Conservation (phyloP, 2,888 invertebrate genomes). For the Diabrotica balteata region DNA sequence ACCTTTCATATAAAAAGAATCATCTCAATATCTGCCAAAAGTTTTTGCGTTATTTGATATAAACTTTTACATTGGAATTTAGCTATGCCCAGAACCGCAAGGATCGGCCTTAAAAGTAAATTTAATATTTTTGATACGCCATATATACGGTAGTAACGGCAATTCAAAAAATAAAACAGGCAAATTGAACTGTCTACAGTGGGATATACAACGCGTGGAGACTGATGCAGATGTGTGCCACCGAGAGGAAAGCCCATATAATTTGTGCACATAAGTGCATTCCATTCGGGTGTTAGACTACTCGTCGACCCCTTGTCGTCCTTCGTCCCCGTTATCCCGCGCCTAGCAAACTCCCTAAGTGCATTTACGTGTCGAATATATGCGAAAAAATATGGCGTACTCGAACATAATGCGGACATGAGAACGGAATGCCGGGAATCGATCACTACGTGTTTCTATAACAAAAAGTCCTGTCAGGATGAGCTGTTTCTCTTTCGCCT, state of each 20-base stretch:
- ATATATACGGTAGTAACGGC: too few species aligned
- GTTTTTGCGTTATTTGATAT: too few species aligned
- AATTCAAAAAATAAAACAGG: too few species aligned
- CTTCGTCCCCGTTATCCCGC: constrained; percentile 39
- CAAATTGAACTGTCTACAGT: background rate
- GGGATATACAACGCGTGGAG: constrained; percentile 42
- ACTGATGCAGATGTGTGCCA: constrained; percentile 42
- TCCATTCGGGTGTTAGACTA: constrained; percentile 55
- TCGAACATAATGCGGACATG: constrained; percentile 58
- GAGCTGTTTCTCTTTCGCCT: constrained; percentile 35
- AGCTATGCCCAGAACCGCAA: too few species aligned
- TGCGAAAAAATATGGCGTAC: constrained; percentile 59
- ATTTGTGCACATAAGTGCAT: constrained; percentile 55
- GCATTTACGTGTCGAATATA: constrained; percentile 61
- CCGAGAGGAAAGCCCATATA: constrained; percentile 16
- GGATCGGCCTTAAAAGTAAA: too few species aligned
- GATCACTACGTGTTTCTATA: constrained; percentile 50
- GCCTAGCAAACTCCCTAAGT: constrained; percentile 55
- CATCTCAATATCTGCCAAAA: too few species aligned
- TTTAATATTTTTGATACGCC: too few species aligned
- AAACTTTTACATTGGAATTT: too few species aligned
- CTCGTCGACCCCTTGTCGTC: constrained; percentile 45
- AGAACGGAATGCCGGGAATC: constrained; percentile 52
- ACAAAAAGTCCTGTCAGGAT: constrained; percentile 36
- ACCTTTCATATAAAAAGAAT: too few species aligned